Conservation (phyloP, 1,140 invertebrate species). For the Nasonia vitripennis region DNA sequence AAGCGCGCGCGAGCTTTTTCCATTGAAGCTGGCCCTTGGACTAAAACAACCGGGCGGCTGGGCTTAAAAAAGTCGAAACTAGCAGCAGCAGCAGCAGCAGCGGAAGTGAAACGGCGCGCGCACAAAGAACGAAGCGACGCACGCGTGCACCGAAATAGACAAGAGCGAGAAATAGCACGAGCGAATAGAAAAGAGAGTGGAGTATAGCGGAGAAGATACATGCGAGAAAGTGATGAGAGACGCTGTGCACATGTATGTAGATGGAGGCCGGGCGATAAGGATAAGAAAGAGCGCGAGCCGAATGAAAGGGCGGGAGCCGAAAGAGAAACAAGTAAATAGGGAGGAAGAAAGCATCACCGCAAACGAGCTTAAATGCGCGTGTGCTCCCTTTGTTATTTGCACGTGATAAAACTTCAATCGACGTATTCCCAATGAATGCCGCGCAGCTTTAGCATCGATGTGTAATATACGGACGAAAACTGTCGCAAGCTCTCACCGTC, state of each 20-base stretch:
- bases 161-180: not conserved
- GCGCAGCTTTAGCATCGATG: no score
- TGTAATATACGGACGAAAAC: not conserved
- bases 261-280: constrained; percentile 4
- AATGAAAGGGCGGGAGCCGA: not conserved
- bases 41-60: not conserved
- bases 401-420: no score
- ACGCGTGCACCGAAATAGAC: constrained; percentile 37
- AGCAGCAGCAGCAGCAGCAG: not conserved
- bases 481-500: not conserved
- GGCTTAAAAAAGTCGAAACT: not conserved
- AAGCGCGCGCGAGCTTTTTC: not conserved
- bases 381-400: not conserved
- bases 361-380: constrained; percentile 6
- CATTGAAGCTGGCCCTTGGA: constrained; percentile 5
- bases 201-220: not conserved
- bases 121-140: not conserved
- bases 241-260: not conserved
- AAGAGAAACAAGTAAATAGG: not conserved
- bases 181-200: not conserved
- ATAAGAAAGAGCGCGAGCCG: not conserved
- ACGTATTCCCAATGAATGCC: no score
- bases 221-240: not conserved
- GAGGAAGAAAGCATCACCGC: not conserved
- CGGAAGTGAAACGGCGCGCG: not conserved